Percentiles rank a stretch among this genome's conserved stretches.
Evolutionary conservation across 2,888 invertebrate species (phyloP).

Genomic region (Amblyteles armatorius): DNA sequence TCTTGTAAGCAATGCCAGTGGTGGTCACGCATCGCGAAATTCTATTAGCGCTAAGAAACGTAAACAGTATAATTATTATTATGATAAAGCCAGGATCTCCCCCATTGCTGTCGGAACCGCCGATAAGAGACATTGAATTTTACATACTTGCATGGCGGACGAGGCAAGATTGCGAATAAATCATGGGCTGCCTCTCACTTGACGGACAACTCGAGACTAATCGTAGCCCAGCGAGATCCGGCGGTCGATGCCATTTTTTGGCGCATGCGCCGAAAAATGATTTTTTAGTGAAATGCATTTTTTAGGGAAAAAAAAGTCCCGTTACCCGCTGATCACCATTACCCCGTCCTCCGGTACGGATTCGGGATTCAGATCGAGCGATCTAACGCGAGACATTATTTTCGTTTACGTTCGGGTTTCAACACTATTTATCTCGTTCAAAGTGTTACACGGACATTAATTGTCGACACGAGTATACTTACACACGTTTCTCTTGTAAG

Average conservation of each 20-base stretch:
- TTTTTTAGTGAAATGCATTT: too few species aligned
- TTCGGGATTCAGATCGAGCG: background rate
- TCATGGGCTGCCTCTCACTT: slow-evolving; percentile 8
- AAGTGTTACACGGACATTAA: background rate
- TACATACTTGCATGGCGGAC: slow-evolving; percentile 23
- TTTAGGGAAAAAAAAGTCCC: too few species aligned
- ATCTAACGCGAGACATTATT: slow-evolving; percentile 2
- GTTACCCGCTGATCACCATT: too few species aligned
- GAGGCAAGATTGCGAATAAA: slow-evolving; percentile 12
- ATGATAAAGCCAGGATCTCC: slow-evolving; percentile 24
- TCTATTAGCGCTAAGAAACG: slow-evolving; percentile 44
- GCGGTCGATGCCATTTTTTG: background rate
- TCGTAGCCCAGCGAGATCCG: background rate
- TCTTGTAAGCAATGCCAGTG: slow-evolving; percentile 2
- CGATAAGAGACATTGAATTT: slow-evolving; percentile 43
- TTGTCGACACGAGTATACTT: slow-evolving; percentile 13
- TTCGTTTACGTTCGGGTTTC: slow-evolving; percentile 1
- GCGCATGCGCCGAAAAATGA: too few species aligned
- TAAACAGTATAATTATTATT: slow-evolving; percentile 38
- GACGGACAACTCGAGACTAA: slow-evolving; percentile 12
- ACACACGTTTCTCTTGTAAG: background rate
- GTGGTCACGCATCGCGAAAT: slow-evolving; percentile 39
- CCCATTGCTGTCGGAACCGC: slow-evolving; percentile 29
- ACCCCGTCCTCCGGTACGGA: too few species aligned
- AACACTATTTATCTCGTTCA: slow-evolving; percentile 10